phyloP scores from a whole-genome alignment of 2,888 invertebrate genomes.

The Heliconius ethilla region DNA sequence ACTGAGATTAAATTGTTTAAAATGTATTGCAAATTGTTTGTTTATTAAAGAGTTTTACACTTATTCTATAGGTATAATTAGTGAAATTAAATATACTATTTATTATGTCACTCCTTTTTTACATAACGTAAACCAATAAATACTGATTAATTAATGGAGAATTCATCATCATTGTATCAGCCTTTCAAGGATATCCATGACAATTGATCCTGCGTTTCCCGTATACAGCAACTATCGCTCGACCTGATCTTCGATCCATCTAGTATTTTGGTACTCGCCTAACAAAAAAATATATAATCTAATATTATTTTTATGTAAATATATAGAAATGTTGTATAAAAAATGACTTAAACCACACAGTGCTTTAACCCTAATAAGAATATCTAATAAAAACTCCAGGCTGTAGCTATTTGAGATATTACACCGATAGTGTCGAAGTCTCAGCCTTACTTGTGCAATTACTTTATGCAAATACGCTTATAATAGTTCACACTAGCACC shows the following conservation, averaged over 20 bases:
- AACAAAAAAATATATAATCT: too few relatives aligned
- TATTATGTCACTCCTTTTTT: not conserved
- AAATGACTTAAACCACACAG: not conserved
- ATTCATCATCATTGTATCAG: too few relatives aligned
- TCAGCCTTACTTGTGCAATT: slow-evolving; percentile 30
- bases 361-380: not conserved
- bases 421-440: slow-evolving; percentile 29
- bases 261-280: not conserved
- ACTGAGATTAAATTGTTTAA: slow-evolving; percentile 31
- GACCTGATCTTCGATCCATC: not conserved
- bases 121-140: not conserved
- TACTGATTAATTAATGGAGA: too few relatives aligned
- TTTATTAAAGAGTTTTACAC: too few relatives aligned
- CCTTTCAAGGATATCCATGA: too few relatives aligned
- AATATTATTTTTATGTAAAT: not conserved
- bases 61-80: not conserved
- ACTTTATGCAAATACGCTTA: slow-evolving; percentile 44
- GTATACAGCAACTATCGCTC: too few relatives aligned
- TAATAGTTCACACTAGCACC: slow-evolving; percentile 40
- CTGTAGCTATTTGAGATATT: slow-evolving; percentile 12
- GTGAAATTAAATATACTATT: not conserved
- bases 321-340: not conserved
- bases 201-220: too few relatives aligned
- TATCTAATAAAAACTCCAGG: not conserved
- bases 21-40: slow-evolving; percentile 28